These are phyloP conservation scores for Drosophila colorata DNA, from an alignment of 2,888 invertebrate genomes.

Conservation along the genomic window DNA sequence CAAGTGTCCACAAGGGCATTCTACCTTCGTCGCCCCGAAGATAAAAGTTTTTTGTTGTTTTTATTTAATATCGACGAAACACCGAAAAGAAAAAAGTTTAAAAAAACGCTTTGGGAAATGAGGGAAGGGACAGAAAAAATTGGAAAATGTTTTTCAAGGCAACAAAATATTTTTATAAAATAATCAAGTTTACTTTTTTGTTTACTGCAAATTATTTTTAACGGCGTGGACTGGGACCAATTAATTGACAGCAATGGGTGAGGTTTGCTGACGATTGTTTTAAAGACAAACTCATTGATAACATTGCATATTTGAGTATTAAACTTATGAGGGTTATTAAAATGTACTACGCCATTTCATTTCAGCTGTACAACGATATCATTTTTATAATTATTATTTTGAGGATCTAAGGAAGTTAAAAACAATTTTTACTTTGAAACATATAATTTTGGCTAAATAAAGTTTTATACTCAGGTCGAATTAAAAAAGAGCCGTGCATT, in stretches of 20 bases:
- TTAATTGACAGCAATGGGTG: not conserved
- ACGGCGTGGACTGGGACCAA: constrained; percentile 12
- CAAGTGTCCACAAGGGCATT: constrained; percentile 13
- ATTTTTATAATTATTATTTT: too few species aligned
- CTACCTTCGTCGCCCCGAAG: not conserved
- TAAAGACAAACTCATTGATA: constrained; percentile 54
- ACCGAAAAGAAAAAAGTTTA: constrained; percentile 39
- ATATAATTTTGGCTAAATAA: too few species aligned
- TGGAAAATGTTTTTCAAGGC: constrained; percentile 70
- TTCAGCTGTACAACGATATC: too few species aligned
- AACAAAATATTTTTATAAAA: constrained; percentile 79
- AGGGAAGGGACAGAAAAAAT: constrained; percentile 19
- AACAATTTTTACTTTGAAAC: too few species aligned
- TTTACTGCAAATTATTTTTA: constrained; percentile 69
- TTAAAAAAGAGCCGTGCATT: too few species aligned
- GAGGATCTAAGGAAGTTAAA: too few species aligned
- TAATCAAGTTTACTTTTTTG: constrained; percentile 70
- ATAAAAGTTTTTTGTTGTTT: constrained; percentile 49
- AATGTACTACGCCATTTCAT: too few species aligned
- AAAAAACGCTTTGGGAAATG: constrained; percentile 1
- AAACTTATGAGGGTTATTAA: too few species aligned
- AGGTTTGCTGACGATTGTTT: constrained; percentile 13
- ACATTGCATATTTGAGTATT: constrained; percentile 18
- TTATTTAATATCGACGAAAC: constrained; percentile 75
- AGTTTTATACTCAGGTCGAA: too few species aligned